Evolutionary conservation across 2,113 vertebrate genomes (phyloP).

Genomic region (Lagenorhynchus albirostris): DNA sequence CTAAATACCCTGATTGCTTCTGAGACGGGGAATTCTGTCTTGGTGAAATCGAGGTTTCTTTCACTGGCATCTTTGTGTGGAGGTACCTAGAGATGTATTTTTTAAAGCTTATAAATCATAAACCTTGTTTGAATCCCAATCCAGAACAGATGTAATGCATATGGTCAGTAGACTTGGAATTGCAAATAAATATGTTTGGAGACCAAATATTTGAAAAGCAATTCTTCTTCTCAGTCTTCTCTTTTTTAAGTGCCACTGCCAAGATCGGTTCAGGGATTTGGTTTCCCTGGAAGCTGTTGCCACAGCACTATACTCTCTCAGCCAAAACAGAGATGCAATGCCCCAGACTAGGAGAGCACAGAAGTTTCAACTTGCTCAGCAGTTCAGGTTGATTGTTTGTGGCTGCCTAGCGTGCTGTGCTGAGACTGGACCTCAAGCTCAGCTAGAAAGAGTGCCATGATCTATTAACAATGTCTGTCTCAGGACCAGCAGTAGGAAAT

Average conservation of each 20-base stretch:
- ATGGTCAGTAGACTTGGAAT: conserved; percentile 66
- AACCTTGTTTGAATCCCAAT: conserved; percentile 54
- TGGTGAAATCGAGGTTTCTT: background rate
- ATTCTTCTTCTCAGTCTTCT: conserved; percentile 53
- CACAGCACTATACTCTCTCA: background rate
- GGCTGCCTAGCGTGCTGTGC: background rate
- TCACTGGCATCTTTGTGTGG: background rate
- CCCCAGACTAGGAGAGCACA: background rate
- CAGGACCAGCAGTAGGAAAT: background rate
- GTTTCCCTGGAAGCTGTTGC: conserved; percentile 28
- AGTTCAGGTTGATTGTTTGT: background rate
- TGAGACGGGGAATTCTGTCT: background rate
- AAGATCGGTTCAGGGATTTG: conserved; percentile 59
- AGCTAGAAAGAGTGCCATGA: background rate
- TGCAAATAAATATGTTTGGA: conserved; percentile 75
- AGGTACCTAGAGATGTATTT: conserved; percentile 36
- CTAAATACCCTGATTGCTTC: background rate
- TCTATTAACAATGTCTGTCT: conserved; percentile 45
- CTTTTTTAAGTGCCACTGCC: conserved; percentile 52
- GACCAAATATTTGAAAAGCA: conserved; percentile 74
- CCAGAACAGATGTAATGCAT: conserved; percentile 72
- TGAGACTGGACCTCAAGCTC: background rate
- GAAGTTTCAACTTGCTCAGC: background rate
- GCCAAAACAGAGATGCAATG: background rate
- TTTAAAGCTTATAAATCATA: conserved; percentile 64